phyloP scores from a whole-genome alignment of 2,888 invertebrate genomes.

The Drosophila prostipennis region DNA sequence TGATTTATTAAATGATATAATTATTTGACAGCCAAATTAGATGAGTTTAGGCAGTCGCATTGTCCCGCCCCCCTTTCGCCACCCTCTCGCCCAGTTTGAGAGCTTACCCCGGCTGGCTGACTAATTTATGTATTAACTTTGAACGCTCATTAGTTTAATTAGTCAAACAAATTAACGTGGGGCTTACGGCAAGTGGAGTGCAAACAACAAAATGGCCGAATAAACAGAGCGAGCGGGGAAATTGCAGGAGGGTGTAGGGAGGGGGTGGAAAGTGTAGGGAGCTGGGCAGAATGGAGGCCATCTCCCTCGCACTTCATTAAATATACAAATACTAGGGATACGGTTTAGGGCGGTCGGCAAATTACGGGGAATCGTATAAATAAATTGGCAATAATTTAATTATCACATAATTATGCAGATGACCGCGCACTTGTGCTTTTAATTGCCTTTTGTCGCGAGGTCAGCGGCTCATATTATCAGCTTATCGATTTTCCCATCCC shows the following conservation, averaged over 20 bases:
- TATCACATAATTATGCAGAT: conserved; percentile 79
- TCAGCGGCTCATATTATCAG: conserved; percentile 57
- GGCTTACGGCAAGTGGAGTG: conserved; percentile 74
- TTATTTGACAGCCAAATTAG: conserved; percentile 57
- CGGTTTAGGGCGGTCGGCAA: conserved; percentile 27
- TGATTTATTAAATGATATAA: conserved; percentile 43
- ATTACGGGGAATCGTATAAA: conserved; percentile 42
- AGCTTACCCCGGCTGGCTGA: conserved; percentile 48
- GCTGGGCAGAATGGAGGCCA: conserved; percentile 4
- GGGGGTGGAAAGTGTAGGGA: background rate
- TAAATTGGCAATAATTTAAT: conserved; percentile 80
- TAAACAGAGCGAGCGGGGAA: conserved; percentile 52
- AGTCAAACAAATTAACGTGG: conserved; percentile 83
- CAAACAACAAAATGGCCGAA: conserved; percentile 78
- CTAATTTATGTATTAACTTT: conserved; percentile 82
- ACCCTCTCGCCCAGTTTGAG: conserved; percentile 1
- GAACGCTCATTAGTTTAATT: conserved; percentile 84
- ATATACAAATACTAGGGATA: conserved; percentile 58
- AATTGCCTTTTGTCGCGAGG: conserved; percentile 69
- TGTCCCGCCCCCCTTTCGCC: background rate
- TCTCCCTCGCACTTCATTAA: conserved; percentile 63
- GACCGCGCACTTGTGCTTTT: conserved; percentile 76
- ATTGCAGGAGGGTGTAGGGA: conserved; percentile 1
- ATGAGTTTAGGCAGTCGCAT: conserved; percentile 32
- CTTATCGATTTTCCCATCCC: conserved; percentile 29